phyloP scores from a whole-genome alignment of 2,113 vertebrate species.

The Gnathonemus longibarbis region DNA sequence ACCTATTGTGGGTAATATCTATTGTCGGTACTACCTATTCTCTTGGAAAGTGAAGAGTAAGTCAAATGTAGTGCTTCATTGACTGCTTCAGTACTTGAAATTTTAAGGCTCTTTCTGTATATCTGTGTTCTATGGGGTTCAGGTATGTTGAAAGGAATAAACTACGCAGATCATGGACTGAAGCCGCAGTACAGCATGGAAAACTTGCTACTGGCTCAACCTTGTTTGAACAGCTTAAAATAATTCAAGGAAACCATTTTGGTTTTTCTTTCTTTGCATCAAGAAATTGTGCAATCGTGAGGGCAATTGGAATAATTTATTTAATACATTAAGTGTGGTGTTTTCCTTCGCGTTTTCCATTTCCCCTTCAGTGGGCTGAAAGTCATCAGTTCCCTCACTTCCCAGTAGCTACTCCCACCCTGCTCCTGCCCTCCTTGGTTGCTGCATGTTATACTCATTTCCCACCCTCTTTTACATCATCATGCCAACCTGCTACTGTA shows the following conservation, averaged over 20 bases:
- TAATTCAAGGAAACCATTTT: neutral
- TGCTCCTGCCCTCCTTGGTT: neutral
- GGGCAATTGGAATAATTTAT: neutral
- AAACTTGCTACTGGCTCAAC: neutral
- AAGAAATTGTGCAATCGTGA: neutral
- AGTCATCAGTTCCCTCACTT: neutral
- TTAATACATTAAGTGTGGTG: neutral
- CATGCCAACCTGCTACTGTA: neutral
- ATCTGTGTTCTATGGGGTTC: neutral
- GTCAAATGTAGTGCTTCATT: neutral
- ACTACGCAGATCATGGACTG: neutral
- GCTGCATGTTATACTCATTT: neutral
- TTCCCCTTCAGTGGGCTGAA: neutral
- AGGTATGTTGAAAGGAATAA: neutral
- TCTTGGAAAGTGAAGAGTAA: neutral
- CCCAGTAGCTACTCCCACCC: neutral
- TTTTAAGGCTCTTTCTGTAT: neutral
- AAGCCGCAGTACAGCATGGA: neutral
- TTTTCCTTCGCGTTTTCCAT: neutral
- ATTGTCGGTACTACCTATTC: too few species aligned
- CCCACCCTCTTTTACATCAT: neutral
- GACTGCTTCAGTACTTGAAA: neutral
- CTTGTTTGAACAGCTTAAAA: neutral
- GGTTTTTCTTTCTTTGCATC: neutral
- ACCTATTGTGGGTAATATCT: neutral